Base-by-base conservation (phyloP, 2,888 invertebrate species). In the Trichopria drosophilae region DNA sequence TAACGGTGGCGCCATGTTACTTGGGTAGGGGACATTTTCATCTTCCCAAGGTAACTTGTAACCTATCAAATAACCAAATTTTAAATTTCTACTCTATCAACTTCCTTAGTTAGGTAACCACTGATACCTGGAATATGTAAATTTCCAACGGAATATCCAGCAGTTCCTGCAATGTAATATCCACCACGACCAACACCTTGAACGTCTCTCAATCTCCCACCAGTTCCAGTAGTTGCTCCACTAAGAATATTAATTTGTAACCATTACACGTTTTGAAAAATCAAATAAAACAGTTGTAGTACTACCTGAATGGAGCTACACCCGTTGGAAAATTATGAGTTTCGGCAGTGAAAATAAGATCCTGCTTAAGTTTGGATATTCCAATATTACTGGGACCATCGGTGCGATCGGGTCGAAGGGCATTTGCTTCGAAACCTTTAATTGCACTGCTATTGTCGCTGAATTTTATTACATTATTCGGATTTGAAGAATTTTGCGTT, bases 241-340 rank as follows among this genome's bases (percentile, higher is more conserved):
- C 95, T 94, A 62, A n/a, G 32, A 26, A 22, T 20, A 12, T 19
- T 32, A n/a, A 16, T 31, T 3, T 15, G 1, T 7, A 39, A 9
- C 10, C 7, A 24, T 24, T 6, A 24, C 7, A 9, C 6, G 10
- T 9, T 24, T 9, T 9, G 10, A 9, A 24, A 24, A 24, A 24
- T 9, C 6, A 24, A 24, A 9, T 9, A 46, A 31, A 19, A 37
- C 12, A 18, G 35, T 9, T 12, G 22, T 32, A 29, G 34, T 57
- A n/a, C n/a, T 68, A 80, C 80, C 80, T 80, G 65, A 98, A 98
- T 0, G 97, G 97, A 0, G 96, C 94, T 7, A 98, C 95, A 0
- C 95, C 94, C 0, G 95, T 96, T 1, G 95, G 95, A 82, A 98
- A 98, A 74, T 98, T 98, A 76, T 99, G 98, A 0, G 98, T 99